Evolutionary conservation across 92 coral and sea anemone genomes (phyloP), one percentile per base, ranked within the genome.

Genomic region (Chrysogorgia sp.): DNA sequence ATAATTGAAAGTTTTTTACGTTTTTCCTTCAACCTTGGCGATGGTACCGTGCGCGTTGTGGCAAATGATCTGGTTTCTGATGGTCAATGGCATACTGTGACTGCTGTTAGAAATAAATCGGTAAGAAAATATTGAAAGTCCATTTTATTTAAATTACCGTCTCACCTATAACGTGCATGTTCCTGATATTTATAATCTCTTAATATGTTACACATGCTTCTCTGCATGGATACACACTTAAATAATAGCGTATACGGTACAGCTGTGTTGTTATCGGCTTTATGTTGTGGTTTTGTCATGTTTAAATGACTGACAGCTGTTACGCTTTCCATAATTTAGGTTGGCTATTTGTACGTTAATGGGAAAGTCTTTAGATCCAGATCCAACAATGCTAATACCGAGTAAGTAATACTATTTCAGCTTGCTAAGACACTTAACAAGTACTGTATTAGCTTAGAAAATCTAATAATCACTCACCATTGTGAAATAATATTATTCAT

Each of bases 21-120:
- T 69, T 78, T 92, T 71, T 96, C 93, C 31, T 96, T 89, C 59
- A 91, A 90, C 63, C 99, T 96, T 61, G 99, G 99, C 0, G 81
- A 82, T 60, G 67, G 53, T 23, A 70, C 92, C 34, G 88, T 84
- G 21, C 87, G 80, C 14, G 78, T 89, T 66, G 55, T 81, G 7
- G 81, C 85, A 8, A 88, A 79, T 62, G 67, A 64, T 50, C 35
- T 68, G 40, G 90, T 96, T 13, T 79, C 86, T 58, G 99, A 96
- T 81, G 99, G 99, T 10, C 75, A 75, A 25, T 96, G 99, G 99
- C 99, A 96, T 74, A 86, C 59, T 43, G 90, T 91, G 49, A 62
- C 86, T 12, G 91, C 83, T 23, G 78, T 91, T n/a, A 84, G 96
- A 31, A 81, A 96, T 68, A 84, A 81, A 55, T 80, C 66, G 97